A percentile compares a stretch with the other conserved stretches of the same genome.
These are phyloP conservation scores for Notothenia rossii DNA, from an alignment of 2,113 vertebrate genomes.

Conservation along the genomic window DNA sequence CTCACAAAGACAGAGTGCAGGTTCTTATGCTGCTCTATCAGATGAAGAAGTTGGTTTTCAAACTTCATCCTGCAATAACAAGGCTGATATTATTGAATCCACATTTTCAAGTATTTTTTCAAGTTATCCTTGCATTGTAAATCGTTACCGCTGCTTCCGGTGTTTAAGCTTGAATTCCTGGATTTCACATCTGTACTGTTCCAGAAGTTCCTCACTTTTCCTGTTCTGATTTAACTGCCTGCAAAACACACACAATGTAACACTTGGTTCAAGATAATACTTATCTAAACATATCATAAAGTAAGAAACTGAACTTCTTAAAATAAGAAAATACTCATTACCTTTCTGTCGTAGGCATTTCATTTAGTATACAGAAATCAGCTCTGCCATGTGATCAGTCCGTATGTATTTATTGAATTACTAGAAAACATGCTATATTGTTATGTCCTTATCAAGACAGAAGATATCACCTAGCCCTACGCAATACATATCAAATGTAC, in stretches of 20 bases:
- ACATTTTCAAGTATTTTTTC: neutral
- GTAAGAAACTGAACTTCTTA: too few species aligned
- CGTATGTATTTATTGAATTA: too few species aligned
- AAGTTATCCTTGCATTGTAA: neutral
- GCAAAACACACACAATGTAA: conserved; percentile 24
- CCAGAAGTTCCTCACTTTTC: conserved; percentile 71
- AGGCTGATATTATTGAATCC: conserved; percentile 1
- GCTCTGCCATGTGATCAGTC: too few species aligned
- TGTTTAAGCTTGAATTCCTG: conserved; percentile 81
- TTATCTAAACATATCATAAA: too few species aligned
- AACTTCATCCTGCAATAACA: conserved; percentile 79
- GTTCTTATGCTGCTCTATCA: conserved; percentile 82
- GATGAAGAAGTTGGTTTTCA: conserved; percentile 82
- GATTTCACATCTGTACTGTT: conserved; percentile 80
- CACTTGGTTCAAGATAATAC: neutral
- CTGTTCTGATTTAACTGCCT: conserved; percentile 76
- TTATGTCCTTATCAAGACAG: too few species aligned
- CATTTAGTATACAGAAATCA: too few species aligned
- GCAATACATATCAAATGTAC: neutral
- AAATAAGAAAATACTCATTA: too few species aligned
- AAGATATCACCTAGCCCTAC: neutral
- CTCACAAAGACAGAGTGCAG: conserved; percentile 81
- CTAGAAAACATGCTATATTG: too few species aligned
- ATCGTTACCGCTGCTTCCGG: conserved; percentile 78
- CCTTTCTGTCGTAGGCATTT: too few species aligned